Evolutionary conservation across 2,113 vertebrate genomes (phyloP), one percentile per base, ranked within the genome.

Genomic region (Podiceps cristatus): DNA sequence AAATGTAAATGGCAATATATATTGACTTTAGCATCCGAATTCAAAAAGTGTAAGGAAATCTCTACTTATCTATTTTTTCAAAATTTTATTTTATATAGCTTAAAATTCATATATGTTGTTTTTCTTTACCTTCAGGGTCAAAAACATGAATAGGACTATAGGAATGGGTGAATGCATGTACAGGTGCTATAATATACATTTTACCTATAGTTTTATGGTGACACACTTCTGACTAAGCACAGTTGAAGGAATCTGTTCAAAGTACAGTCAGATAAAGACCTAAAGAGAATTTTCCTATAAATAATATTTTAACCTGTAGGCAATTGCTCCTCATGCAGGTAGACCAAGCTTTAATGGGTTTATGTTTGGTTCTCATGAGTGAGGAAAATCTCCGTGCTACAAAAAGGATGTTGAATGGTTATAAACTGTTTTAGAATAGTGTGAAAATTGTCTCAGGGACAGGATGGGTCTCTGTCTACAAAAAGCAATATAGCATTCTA

Each of bases 381-480:
- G 4, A 92, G 19, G 9, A 76, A 84, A 47, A 45, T 53, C 10
- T 35, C 28, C 45, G 28, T 92, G 27, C 49, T 24, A 52, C 49
- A 69, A 77, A 95, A 94, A 47, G 1, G 4, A 27, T 64, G 17
- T 85, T 80, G n/a, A 69, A 68, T 58, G 5, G 18, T 44, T 89
- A 31, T 67, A 44, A 72, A 59, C 53, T 90, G 2, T 25, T 53
- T 87, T 33, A 7, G 40, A 92, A 42, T 58, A 75, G 72, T 8
- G 22, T 7, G 24, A 45, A 79, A 80, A 68, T 59, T 45, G 0
- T 72, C n/a, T 76, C 0, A 0, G 29, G 24, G 18, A 55, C 7
- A 25, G 15, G 60, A 27, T 22, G 33, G 9, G 31, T 29, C 35
- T 35, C 14, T n/a, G 4, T 31, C 31, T 52, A 25, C 45, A 42